phyloP scores from a whole-genome alignment of 2,113 vertebrate species.

The Antigone vipio region DNA sequence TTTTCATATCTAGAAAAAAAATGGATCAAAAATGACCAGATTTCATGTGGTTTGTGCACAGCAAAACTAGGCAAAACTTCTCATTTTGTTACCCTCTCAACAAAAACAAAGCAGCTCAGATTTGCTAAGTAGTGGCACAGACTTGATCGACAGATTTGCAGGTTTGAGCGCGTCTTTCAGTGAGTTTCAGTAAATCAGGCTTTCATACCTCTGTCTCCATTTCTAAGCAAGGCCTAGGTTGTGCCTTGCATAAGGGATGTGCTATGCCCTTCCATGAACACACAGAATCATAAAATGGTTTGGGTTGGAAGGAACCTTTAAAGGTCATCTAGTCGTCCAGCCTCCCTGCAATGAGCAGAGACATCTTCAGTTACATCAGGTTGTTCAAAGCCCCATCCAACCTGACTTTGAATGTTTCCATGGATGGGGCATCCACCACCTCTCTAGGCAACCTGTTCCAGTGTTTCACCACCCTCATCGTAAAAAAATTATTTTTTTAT shows the following conservation, averaged over 20 bases:
- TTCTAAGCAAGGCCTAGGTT: not conserved
- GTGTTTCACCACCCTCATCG: rapidly evolving
- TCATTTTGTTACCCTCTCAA: not conserved
- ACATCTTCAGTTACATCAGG: not conserved
- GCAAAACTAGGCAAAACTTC: not conserved
- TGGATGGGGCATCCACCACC: not conserved
- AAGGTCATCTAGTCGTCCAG: not conserved
- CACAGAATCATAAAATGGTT: not conserved
- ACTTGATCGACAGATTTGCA: rapidly evolving
- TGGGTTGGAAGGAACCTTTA: not conserved
- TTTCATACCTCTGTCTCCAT: not conserved
- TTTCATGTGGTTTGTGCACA: not conserved
- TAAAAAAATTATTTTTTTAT: not conserved
- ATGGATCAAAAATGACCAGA: not conserved
- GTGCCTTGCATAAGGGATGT: not conserved
- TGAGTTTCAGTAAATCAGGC: not conserved
- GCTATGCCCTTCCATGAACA: not conserved
- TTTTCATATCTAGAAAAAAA: not conserved
- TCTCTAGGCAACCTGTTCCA: not conserved
- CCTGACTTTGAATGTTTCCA: not conserved
- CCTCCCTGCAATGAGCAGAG: rapidly evolving
- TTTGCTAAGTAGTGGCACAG: not conserved
- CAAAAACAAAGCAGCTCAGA: not conserved
- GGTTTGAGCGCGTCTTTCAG: not conserved
- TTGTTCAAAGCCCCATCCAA: not conserved